Conservation (phyloP, 2,113 vertebrate species). For the Pteropus alecto region DNA sequence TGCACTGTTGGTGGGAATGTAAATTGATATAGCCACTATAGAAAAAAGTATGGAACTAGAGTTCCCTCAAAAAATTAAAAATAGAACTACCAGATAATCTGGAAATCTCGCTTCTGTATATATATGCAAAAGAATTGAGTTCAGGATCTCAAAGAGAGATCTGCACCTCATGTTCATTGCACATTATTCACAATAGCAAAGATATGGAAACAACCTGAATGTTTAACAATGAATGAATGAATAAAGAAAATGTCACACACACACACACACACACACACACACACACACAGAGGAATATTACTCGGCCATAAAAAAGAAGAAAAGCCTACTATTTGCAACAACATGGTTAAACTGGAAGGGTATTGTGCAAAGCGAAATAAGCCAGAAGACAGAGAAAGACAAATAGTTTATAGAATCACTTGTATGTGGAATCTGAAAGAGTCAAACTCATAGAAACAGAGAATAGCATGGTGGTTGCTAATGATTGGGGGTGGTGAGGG, state of each 20-base stretch:
- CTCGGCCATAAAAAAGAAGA: background rate
- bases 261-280: no score
- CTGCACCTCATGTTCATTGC: background rate
- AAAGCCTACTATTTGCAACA: background rate
- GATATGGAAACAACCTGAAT: background rate
- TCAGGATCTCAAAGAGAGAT: background rate
- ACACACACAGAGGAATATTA: no score
- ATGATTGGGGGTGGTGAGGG: background rate
- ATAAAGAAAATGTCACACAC: background rate
- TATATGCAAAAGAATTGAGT: background rate
- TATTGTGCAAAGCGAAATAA: background rate
- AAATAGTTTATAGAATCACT: background rate
- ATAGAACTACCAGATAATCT: background rate
- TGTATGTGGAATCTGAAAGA: background rate
- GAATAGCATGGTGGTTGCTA: background rate
- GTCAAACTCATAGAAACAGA: background rate
- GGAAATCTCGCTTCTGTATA: background rate
- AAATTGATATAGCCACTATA: background rate
- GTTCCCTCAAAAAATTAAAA: background rate
- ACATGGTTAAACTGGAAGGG: background rate
- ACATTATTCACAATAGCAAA: background rate
- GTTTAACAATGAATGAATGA: background rate
- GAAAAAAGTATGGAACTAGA: background rate
- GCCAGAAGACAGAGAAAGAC: background rate
- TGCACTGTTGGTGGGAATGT: background rate